Conservation (phyloP, 2,113 vertebrate species). For the Rhabdornis inornatus region DNA sequence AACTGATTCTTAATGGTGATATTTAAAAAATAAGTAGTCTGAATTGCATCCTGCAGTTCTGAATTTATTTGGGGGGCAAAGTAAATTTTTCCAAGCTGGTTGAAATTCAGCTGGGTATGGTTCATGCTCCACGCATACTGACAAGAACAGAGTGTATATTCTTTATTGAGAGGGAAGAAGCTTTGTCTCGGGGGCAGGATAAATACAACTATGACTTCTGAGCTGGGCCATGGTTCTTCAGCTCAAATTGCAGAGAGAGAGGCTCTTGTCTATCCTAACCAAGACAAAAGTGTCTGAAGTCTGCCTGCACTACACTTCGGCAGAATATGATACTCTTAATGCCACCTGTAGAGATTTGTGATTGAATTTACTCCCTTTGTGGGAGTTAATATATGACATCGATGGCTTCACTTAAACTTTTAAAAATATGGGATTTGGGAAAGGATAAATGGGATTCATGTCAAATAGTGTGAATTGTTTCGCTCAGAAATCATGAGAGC, state of each 20-base stretch:
- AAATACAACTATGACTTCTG: not conserved
- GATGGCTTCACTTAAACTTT: not conserved
- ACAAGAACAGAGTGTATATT: not conserved
- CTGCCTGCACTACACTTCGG: not conserved
- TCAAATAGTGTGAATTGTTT: not conserved
- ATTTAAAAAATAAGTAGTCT: not conserved
- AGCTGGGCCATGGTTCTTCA: not conserved
- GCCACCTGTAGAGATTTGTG: not conserved
- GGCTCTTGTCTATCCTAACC: not conserved
- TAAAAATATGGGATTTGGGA: not conserved
- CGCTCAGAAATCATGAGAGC: not conserved
- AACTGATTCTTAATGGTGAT: not conserved
- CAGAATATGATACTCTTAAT: not conserved
- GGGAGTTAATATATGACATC: not conserved
- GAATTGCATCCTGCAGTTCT: not conserved
- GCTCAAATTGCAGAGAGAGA: not conserved
- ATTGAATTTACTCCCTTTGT: not conserved
- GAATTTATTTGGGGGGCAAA: not conserved
- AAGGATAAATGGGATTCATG: not conserved
- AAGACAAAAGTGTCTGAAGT: not conserved
- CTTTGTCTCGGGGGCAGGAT: not conserved
- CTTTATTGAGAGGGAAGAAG: not conserved
- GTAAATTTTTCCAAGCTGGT: not conserved
- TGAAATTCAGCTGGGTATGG: not conserved
- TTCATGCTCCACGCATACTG: not conserved